Evolutionary conservation across 2,113 vertebrate genomes (phyloP).

Genomic region (Podiceps cristatus): DNA sequence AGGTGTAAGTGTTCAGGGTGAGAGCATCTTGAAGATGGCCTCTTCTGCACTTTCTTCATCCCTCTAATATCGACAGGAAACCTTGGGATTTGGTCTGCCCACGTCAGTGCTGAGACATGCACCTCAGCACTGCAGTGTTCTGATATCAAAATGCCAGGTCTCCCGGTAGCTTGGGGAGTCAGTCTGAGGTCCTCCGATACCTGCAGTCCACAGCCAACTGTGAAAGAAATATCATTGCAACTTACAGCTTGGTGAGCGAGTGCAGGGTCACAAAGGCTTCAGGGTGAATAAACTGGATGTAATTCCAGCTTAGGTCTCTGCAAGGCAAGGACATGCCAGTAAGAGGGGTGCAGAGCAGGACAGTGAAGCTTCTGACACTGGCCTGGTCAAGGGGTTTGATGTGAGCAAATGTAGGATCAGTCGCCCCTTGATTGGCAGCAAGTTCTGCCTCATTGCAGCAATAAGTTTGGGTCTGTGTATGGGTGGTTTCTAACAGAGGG

Average conservation of each 20-base stretch:
- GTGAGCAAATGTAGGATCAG: not conserved
- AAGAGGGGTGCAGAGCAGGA: not conserved
- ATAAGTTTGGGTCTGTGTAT: not conserved
- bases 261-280: slow-evolving; percentile 88
- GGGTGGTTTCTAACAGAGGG: not conserved
- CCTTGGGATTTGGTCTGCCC: not conserved
- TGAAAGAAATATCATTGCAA: not conserved
- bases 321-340: slow-evolving; percentile 7
- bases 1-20: not conserved
- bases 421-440: not conserved
- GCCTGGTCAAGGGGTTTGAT: not conserved
- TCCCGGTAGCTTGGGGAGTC: not conserved
- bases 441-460: not conserved
- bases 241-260: slow-evolving; percentile 93
- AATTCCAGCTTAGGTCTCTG: slow-evolving; percentile 94
- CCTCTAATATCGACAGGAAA: not conserved
- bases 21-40: not conserved
- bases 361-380: not conserved
- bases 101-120: not conserved
- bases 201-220: not conserved
- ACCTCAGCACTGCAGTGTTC: not conserved
- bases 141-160: not conserved
- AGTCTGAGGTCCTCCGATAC: not conserved
- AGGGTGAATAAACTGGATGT: slow-evolving; percentile 87
- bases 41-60: not conserved